phyloP scores from a whole-genome alignment of 2,888 invertebrate species.

The Seira sanloemensis region DNA sequence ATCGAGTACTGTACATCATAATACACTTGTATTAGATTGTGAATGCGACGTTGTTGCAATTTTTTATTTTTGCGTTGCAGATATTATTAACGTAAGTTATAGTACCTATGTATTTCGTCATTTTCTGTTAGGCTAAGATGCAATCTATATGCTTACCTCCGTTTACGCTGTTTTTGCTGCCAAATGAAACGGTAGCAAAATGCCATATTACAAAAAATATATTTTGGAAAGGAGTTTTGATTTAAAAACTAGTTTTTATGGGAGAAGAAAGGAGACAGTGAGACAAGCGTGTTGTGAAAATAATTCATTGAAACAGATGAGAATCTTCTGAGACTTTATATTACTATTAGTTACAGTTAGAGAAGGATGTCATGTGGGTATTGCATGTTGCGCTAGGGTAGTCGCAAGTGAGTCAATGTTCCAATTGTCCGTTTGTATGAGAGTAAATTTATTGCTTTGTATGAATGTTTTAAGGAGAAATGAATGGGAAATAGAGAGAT shows the following conservation, averaged over 20 bases:
- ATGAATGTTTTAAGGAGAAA: not conserved
- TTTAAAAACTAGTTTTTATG: not conserved
- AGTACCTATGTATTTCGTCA: not conserved
- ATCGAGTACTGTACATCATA: conserved; percentile 19
- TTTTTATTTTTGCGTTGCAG: not conserved
- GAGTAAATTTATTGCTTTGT: not conserved
- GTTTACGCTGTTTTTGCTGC: conserved; percentile 10
- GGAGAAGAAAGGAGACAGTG: not conserved
- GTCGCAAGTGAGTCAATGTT: too few species aligned
- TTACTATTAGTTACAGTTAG: not conserved
- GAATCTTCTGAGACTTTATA: conserved; percentile 13
- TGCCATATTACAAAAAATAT: conserved; percentile 53
- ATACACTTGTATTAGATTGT: conserved; percentile 38
- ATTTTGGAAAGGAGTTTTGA: not conserved
- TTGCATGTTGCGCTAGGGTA: too few species aligned
- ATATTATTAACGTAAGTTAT: not conserved
- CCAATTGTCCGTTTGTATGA: not conserved
- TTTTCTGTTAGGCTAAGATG: not conserved
- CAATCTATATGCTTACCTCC: not conserved
- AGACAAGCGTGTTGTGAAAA: not conserved
- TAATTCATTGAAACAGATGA: not conserved
- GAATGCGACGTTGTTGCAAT: conserved; percentile 21
- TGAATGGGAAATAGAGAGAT: not conserved
- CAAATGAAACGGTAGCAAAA: conserved; percentile 37
- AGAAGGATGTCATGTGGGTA: not conserved